These are phyloP conservation scores for Nibea albiflora DNA, from an alignment of 2,113 vertebrate genomes.

Conservation along the genomic window DNA sequence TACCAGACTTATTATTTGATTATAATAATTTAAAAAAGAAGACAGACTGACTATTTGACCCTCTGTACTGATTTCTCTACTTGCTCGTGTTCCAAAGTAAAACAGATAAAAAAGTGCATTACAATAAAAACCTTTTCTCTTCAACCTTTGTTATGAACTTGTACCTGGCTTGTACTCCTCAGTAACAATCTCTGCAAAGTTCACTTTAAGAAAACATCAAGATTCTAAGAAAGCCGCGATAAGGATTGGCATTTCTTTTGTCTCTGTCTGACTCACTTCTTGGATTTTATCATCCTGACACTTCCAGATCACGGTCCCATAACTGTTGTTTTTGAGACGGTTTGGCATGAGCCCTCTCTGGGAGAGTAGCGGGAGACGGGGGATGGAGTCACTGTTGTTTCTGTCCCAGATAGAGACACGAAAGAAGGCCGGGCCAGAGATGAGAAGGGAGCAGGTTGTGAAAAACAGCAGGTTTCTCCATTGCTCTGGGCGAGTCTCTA, in stretches of 20 bases:
- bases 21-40: background rate
- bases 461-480: slow-evolving; percentile 81
- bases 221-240: background rate
- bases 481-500: slow-evolving; percentile 78
- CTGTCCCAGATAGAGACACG: slow-evolving; percentile 58
- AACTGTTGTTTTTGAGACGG: slow-evolving; percentile 49
- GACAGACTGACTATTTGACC: background rate
- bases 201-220: background rate
- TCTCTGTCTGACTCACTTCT: slow-evolving; percentile 40
- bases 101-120: background rate
- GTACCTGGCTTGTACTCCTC: background rate
- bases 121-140: background rate
- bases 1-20: background rate
- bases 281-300: slow-evolving; percentile 10
- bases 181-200: background rate
- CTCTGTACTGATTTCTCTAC: background rate
- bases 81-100: background rate
- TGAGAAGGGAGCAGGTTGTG: slow-evolving; percentile 66
- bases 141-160: background rate
- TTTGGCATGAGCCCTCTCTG: slow-evolving; percentile 16
- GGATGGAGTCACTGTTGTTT: slow-evolving; percentile 48
- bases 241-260: background rate
- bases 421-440: slow-evolving; percentile 52
- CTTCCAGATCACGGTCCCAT: background rate
- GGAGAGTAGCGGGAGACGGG: slow-evolving; percentile 32